Evolutionary conservation across 2,113 vertebrate species (phyloP), one percentile per base, ranked within the genome.

Genomic region (Anguilla japonica): DNA sequence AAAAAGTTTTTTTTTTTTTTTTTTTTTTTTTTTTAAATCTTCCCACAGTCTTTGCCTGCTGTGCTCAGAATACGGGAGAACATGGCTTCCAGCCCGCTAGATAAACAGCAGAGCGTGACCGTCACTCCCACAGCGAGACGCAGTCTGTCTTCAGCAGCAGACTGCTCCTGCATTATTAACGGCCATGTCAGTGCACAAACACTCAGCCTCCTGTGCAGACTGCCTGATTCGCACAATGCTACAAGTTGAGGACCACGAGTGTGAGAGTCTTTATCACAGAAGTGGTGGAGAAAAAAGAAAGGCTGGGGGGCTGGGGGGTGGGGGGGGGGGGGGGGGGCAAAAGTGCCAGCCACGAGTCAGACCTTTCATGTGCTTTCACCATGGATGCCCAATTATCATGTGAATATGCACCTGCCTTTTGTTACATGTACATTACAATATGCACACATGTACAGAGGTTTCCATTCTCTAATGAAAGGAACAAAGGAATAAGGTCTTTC

Each of bases 121-220:
- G 90, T 91, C 89, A 88, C 89, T 92, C 92, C 92, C 88, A 91
- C 89, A 83, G 91, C 89, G 91, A 91, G 81, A 88, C 90, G 85
- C 60, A 91, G 87, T 78, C 88, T 82, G 86, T 91, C 92, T 88
- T 89, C 80, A 87, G 86, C 90, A 91, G 90, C 90, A 93, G 90
- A 91, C 91, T 90, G 91, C 90, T 89, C 88, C 90, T 95, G 89
- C 94, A 95, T 95, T 93, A 95, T 94, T 95, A 90, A 95, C 89
- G 81, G 39, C 87, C 87, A 86, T 71, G 63, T 22, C 63, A 71
- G 6, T 0, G 80, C 41, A 80, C 79, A 80, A 56, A 46, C 46
- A 83, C 50, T 40, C 56, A 60, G 15, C 56, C 56, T 16, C 89
- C 87, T 89, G 88, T 88, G 88, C 87, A 91, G 88, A 91, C 83